Base-by-base conservation (phyloP, 2,888 invertebrate species). In the Augochlorella aurata region DNA sequence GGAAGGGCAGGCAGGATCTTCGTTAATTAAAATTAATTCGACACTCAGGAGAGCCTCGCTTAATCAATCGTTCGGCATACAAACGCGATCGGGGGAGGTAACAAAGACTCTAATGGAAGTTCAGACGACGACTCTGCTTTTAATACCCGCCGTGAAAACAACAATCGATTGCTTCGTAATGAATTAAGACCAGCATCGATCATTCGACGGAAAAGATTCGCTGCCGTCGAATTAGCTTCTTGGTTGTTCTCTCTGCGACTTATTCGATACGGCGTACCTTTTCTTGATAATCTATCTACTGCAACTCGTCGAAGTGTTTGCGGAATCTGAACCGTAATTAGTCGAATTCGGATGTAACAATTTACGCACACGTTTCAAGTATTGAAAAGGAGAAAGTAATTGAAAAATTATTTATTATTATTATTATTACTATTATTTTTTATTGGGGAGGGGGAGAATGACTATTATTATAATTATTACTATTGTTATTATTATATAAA, bases 21-120 rank as follows among this genome's bases (percentile, higher is more conserved):
- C 29, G 47, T 50, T 80, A 85, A 86, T 73, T 86, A 77, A 82
- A 84, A 81, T 79, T 84, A 86, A 86, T 84, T 84, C 82, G 76
- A 82, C 78, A 78, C 71, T 65, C 75, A 44, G 69, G 70, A 61
- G 69, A 54, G 47, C 10, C 77, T 58, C 21, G 54, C 54, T 75
- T 75, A 80, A 87, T 82, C 65, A 85, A 87, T 85, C 79, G 70
- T 74, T 16, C 65, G 45, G 29, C 14, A 47, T 38, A 63, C 47
- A 66, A 65, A 58, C 67, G 29, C 61, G 18, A 44, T 21, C 29
- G 38, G 38, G 5, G 73, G 38, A 74, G 58, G 54, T 71, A 65
- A 78, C 52, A 73, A 76, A 77, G 79, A 77, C 72, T 74, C 83
- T 81, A 78, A 74, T 77, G 81, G 79, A 75, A 81, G 78, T 72